Percentiles rank a stretch among this genome's conserved stretches.
Conservation (phyloP, 2,888 invertebrate species). For the Synergus japonicus region DNA sequence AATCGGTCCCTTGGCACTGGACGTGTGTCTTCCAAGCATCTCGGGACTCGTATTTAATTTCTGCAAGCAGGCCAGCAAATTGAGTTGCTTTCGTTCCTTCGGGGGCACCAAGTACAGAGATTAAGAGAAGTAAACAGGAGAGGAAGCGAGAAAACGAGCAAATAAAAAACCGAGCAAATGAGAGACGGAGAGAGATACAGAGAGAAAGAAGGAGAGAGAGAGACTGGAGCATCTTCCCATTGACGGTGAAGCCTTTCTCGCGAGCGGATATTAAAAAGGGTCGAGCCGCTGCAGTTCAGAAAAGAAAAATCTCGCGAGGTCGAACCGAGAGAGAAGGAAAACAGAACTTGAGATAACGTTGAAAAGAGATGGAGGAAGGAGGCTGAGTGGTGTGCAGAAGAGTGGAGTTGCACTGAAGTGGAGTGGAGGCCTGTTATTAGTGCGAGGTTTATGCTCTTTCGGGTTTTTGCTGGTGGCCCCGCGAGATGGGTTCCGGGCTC, state of each 20-base stretch:
- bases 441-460: conserved; percentile 76
- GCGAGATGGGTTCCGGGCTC: conserved; percentile 70
- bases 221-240: conserved; percentile 54
- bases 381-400: conserved; percentile 62
- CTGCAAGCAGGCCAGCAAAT: conserved; percentile 21
- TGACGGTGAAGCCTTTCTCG: conserved; percentile 57
- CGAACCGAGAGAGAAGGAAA: conserved; percentile 40
- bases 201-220: conserved; percentile 39
- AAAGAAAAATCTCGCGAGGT: conserved; percentile 49
- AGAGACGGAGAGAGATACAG: conserved; percentile 44
- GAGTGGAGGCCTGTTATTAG: conserved; percentile 76
- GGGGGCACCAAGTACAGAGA: conserved; percentile 10
- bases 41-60: conserved; percentile 21
- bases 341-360: conserved; percentile 37
- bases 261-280: conserved; percentile 61
- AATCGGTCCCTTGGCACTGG: conserved; percentile 13
- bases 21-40: conserved; percentile 22
- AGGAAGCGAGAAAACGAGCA: neutral
- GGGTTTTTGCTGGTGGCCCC: conserved; percentile 73
- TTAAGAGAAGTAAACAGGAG: conserved; percentile 32
- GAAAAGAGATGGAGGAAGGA: conserved; percentile 35
- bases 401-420: conserved; percentile 68
- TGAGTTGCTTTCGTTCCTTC: conserved; percentile 21
- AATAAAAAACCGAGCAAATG: conserved; percentile 42
- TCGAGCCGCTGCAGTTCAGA: conserved; percentile 39